Evolutionary conservation across 1,140 invertebrate species (phyloP).

Genomic region (Drosophila kurseongensis): DNA sequence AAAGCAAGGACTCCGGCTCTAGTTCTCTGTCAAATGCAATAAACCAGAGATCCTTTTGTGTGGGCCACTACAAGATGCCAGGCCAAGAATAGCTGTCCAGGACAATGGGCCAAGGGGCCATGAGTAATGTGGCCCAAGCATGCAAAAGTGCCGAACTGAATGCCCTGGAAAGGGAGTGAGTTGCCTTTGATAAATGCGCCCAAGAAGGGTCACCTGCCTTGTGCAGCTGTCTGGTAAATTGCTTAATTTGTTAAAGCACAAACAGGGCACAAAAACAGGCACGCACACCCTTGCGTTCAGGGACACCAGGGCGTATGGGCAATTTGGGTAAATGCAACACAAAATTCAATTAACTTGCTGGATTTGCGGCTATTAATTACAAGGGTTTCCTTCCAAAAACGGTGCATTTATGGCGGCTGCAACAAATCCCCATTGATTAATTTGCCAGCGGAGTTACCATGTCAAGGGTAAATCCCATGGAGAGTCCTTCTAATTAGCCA

Average conservation of each 20-base stretch:
- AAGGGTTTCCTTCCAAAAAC: slow-evolving; percentile 56
- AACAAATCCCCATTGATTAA: slow-evolving; percentile 49
- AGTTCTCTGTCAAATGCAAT: slow-evolving; percentile 72
- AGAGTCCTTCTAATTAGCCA: slow-evolving; percentile 43
- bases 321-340: slow-evolving; percentile 64
- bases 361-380: slow-evolving; percentile 62
- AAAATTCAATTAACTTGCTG: slow-evolving; percentile 76
- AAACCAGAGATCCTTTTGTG: slow-evolving; percentile 46
- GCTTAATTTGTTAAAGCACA: slow-evolving; percentile 73
- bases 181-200: slow-evolving; percentile 69
- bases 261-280: slow-evolving; percentile 19
- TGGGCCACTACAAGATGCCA: slow-evolving; percentile 32
- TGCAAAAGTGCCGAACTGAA: slow-evolving; percentile 69
- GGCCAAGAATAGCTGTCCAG: slow-evolving; percentile 19
- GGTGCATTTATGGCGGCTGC: slow-evolving; percentile 36
- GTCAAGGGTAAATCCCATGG: slow-evolving; percentile 2
- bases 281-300: slow-evolving; percentile 5
- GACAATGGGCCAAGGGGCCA: slow-evolving; percentile 45
- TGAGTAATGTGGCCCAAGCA: slow-evolving; percentile 63
- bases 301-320: slow-evolving; percentile 38
- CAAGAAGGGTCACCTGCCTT: slow-evolving; percentile 57
- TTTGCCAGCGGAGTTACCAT: slow-evolving; percentile 14
- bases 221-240: slow-evolving; percentile 60
- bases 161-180: slow-evolving; percentile 1
- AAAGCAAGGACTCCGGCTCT: slow-evolving; percentile 17